phyloP scores from a whole-genome alignment of 2,113 vertebrate genomes.

The Erythrolamprus reginae region DNA sequence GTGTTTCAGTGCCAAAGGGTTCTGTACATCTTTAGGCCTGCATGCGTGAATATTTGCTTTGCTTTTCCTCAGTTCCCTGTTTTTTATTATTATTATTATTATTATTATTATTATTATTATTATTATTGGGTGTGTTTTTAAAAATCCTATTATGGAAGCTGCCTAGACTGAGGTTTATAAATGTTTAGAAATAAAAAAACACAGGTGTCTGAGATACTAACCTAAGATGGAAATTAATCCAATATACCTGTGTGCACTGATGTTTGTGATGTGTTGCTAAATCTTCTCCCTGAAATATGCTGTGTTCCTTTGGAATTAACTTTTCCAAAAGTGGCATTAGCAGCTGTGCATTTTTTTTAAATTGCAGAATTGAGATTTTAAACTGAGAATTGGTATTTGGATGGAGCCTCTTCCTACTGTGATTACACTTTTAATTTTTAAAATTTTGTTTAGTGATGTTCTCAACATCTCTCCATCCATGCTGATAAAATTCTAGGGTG shows the following conservation, averaged over 20 bases:
- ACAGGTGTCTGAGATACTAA: background rate
- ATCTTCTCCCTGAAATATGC: background rate
- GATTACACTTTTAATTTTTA: background rate
- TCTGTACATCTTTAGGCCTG: background rate
- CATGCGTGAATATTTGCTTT: background rate
- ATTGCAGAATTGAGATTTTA: background rate
- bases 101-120: background rate
- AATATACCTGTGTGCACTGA: background rate
- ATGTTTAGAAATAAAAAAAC: background rate
- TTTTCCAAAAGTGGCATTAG: background rate
- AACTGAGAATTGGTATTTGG: background rate
- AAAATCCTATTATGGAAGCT: background rate
- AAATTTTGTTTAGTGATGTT: background rate
- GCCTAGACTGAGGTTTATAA: background rate
- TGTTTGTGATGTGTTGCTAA: background rate
- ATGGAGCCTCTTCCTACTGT: background rate
- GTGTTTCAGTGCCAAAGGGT: background rate
- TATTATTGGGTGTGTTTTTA: background rate
- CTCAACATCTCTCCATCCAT: background rate
- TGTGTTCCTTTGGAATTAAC: background rate
- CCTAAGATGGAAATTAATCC: background rate
- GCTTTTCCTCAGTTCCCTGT: background rate
- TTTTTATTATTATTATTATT: background rate
- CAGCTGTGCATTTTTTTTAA: background rate
- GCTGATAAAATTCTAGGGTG: background rate